phyloP scores from a whole-genome alignment of 1,140 invertebrate species.

The Melipona quadrifasciata region DNA sequence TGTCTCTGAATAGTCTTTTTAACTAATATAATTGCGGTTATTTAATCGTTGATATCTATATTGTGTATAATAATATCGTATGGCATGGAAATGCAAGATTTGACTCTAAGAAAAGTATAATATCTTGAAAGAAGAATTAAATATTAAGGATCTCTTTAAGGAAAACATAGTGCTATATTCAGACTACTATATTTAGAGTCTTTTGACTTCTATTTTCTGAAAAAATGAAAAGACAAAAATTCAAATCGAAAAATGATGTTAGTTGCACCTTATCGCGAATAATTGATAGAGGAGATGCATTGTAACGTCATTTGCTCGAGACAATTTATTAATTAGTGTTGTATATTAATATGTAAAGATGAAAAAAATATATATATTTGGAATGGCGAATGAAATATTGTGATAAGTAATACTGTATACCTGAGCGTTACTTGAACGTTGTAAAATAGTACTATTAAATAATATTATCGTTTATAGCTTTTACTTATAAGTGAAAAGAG shows the following conservation, averaged over 20 bases:
- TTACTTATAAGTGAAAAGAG: conserved; percentile 33
- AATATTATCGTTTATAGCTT: conserved; percentile 46
- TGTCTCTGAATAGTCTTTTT: conserved; percentile 27
- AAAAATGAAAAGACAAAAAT: conserved; percentile 3
- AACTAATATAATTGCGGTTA: conserved; percentile 22
- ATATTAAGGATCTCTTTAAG: conserved; percentile 6
- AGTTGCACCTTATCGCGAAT: conserved; percentile 22
- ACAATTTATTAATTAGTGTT: conserved; percentile 50
- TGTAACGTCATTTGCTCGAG: conserved; percentile 36
- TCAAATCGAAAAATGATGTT: conserved; percentile 13
- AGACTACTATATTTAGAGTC: conserved; percentile 29
- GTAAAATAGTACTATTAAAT: conserved; percentile 51
- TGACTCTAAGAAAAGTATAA: background rate
- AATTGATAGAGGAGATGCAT: conserved; percentile 16
- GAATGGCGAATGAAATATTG: conserved; percentile 62
- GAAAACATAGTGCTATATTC: conserved; percentile 1
- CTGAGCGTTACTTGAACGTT: conserved; percentile 52
- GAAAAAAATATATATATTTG: conserved; percentile 31
- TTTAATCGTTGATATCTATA: conserved; percentile 18
- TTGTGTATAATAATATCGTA: conserved; percentile 8
- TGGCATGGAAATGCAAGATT: background rate
- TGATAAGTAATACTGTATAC: conserved; percentile 70
- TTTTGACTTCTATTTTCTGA: conserved; percentile 48
- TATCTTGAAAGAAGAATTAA: conserved; percentile 27
- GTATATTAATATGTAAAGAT: conserved; percentile 52